Conservation (phyloP, 2,888 invertebrate species). For the Atherix ibis region DNA sequence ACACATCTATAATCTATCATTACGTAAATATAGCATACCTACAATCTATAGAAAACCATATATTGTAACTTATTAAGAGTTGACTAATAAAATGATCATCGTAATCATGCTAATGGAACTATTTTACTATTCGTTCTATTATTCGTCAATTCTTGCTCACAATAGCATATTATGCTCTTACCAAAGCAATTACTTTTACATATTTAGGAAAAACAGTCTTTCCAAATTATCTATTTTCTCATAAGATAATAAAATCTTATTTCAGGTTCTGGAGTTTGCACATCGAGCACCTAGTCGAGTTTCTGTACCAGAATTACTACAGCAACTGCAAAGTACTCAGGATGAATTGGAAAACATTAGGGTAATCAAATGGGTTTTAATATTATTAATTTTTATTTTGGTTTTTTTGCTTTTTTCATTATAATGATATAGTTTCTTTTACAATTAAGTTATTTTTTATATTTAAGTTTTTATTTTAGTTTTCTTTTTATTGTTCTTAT, state of each 20-base stretch:
- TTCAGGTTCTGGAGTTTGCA: slow-evolving; percentile 35
- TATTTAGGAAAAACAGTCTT: not conserved
- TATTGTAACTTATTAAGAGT: too few relatives aligned
- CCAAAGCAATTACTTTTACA: not conserved
- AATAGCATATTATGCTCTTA: too few relatives aligned
- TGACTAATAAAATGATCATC: too few relatives aligned
- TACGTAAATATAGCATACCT: too few relatives aligned
- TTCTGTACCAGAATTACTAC: slow-evolving; percentile 65
- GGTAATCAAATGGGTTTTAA: slow-evolving; percentile 39
- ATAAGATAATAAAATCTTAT: too few relatives aligned
- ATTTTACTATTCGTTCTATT: too few relatives aligned
- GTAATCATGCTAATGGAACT: too few relatives aligned
- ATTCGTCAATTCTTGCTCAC: too few relatives aligned
- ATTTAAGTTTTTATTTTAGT: not conserved
- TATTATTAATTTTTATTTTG: slow-evolving; percentile 17
- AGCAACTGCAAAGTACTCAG: slow-evolving; percentile 70
- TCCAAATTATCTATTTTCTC: too few relatives aligned
- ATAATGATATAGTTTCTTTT: slow-evolving; percentile 2
- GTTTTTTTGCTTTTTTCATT: slow-evolving; percentile 16
- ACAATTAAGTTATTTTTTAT: not conserved
- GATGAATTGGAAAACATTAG: slow-evolving; percentile 75
- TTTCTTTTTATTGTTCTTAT: not conserved
- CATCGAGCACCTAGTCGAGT: slow-evolving; percentile 49
- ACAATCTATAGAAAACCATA: too few relatives aligned
- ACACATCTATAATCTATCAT: too few relatives aligned